Base-by-base conservation (phyloP, 2,888 invertebrate species). In the Automeris io region DNA sequence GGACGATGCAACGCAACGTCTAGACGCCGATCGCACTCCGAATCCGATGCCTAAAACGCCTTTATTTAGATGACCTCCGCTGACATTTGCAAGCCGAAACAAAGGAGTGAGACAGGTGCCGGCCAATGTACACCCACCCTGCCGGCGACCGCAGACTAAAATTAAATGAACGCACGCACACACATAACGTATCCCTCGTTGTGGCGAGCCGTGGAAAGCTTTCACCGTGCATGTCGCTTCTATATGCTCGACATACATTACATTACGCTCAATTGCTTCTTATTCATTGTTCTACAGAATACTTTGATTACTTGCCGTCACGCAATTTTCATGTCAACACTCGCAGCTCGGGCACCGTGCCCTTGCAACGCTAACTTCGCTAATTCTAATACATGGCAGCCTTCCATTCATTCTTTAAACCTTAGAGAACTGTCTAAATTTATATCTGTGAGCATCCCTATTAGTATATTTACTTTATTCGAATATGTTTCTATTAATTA, bases 61-160 rank as follows among this genome's bases (percentile, higher is more conserved):
- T 82, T 76, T 80, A 83, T 85, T 85, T 83, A 83, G 83, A 85
- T 77, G 83, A 85, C 83, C 85, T 86, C 79, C 58, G 57, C 67
- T 80, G 85, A 83, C 85, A 83, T 86, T 85, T 78, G 74, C 72
- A 63, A 70, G 68, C 67, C 78, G 76, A 82, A 82, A 85, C 83
- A 85, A 83, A 85, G 80, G 70, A 82, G 61, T 57, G 74, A 75
- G 76, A 72, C 85, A 85, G 85, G 83, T 85, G 73, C 70, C 69
- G 64, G 60, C 66, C 74, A 66, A 68, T 67, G 68, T 67, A 61
- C 67, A 65, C 64, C 16, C 16, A 65, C 54, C 55, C 44, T 42
- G 45, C 49, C 45, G 48, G 46, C 63, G 67, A 62, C 62, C 66
- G 62, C 55, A 65, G 61, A 74, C 74, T 77, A 73, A 77, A 80